Base-by-base conservation (phyloP, 92 coral and sea anemone genomes). In the Siderastrea radians region DNA sequence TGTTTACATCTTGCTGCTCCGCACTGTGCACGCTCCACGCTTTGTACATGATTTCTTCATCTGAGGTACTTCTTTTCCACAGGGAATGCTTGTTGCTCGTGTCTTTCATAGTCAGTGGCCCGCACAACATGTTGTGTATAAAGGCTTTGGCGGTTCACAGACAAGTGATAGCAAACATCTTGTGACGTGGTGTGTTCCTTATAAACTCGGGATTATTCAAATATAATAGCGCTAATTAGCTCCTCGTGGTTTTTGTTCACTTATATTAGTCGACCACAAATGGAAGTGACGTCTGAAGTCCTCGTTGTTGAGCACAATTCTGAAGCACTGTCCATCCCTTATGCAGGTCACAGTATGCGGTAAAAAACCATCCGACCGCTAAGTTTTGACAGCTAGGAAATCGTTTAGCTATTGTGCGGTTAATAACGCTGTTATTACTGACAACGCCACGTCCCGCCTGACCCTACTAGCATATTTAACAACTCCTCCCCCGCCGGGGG, bases 171-270 rank as follows among this genome's bases (percentile, higher is more conserved):
- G 70, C 74, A 84, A 84, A 63, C 74, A 63, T 15, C 57, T 9
- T 45, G 71, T 84, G 81, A 84, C 87, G 87, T 74, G 69, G 76
- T 82, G 58, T 82, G 52, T 74, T 71, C 75, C 86, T 46, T 52
- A n/a, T 43, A 47, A 43, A 64, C 86, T 57, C 68, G 86, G 70
- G 52, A 71, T 70, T 82, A 82, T 82, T 82, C 78, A 82, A 57
- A 58, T 59, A 14, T 50, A 7, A 8, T 49, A 49, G 45, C 77
- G 55, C 75, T 65, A 26, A 65, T 67, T 52, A 53, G 66, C 11
- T 68, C 75, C 75, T 69, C 63, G 78, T 82, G 69, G 68, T 55
- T 80, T 69, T 58, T 5, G 45, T 52, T 69, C 57, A 16, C 19
- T 57, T 46, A 82, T 82, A 82, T 82, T 55, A 46, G 66, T 70